Base-by-base conservation (phyloP, 1,140 invertebrate genomes). In the Pseudomyrmex sp. region DNA sequence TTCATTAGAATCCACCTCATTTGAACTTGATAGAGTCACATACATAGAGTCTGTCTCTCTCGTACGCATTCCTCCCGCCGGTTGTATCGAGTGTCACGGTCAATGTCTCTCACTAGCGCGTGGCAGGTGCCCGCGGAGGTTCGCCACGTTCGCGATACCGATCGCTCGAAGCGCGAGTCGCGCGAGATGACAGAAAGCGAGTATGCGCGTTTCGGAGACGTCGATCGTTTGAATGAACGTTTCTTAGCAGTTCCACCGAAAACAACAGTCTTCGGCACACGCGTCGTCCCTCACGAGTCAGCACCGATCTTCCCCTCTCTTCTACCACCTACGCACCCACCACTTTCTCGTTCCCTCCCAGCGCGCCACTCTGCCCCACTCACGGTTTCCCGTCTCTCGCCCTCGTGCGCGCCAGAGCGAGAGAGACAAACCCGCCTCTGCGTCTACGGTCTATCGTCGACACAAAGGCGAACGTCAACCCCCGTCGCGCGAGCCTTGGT, bases 251-350 rank as follows among this genome's bases (percentile, higher is more conserved):
- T 88, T 68, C 35, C 56, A 69, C 82, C 80, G 86, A 90, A 89
- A 89, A 89, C 89, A 89, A 89, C 87, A 85, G 80, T 88, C 85
- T 86, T 86, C 88, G 80, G 84, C 82, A 85, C 89, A 83, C 88
- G 88, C 82, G 86, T 88, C 82, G 85, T 82, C 82, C 79, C 86
- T 88, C 88, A 73, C 89, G 88, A 86, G 82, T 85, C 80, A 84
- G 79, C 56, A 56, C 50, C 88, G 73, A 84, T 72, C 88, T 87
- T 86, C 85, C 75, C 86, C 87, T 88, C 86, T 88, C 87, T 84
- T 50, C 84, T 82, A 80, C 88, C 88, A 86, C 88, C 88, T 82
- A 89, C 88, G 85, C 88, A 85, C 85, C 87, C 72, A 86, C 87
- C 82, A 74, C 84, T 88, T 85, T 88, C 87, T 89, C 87, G 73